Percentiles rank a stretch among this genome's conserved stretches.
Conservation (phyloP, 2,113 vertebrate genomes). For the Pelobates fuscus region DNA sequence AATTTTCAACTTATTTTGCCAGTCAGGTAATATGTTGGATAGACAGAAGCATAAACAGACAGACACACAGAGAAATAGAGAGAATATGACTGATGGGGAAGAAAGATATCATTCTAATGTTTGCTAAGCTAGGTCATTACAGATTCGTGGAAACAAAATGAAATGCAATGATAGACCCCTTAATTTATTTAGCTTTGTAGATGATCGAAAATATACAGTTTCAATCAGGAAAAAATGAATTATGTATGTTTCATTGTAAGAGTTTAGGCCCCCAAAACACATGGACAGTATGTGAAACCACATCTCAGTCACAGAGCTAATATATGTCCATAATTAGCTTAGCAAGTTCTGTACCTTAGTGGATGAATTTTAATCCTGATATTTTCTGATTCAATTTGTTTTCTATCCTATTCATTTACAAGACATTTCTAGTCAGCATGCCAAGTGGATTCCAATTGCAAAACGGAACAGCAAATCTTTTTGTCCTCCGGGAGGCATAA, state of each 20-base stretch:
- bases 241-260: constrained; percentile 22
- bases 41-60: too few relatives aligned
- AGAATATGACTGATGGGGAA: too few relatives aligned
- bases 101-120: too few relatives aligned
- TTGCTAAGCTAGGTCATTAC: constrained; percentile 22
- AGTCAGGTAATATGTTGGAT: too few relatives aligned
- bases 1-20: too few relatives aligned
- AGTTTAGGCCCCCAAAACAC: not conserved
- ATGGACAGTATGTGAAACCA: constrained; percentile 23
- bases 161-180: not conserved
- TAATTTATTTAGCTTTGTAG: constrained; percentile 23
- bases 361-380: constrained; percentile 11
- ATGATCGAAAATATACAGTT: constrained; percentile 27
- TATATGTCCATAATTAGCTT: constrained; percentile 32
- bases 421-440: constrained; percentile 5
- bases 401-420: constrained; percentile 27
- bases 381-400: constrained; percentile 18
- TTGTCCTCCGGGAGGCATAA: too few relatives aligned
- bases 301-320: constrained; percentile 15
- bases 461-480: too few relatives aligned
- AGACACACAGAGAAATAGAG: too few relatives aligned
- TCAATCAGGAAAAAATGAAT: constrained; percentile 20
- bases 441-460: constrained; percentile 33
- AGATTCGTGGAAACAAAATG: constrained; percentile 14
- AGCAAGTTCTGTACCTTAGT: not conserved